These are phyloP conservation scores for Liopterus haemorrhoidalis DNA, from an alignment of 2,888 invertebrate genomes.

Conservation along the genomic window DNA sequence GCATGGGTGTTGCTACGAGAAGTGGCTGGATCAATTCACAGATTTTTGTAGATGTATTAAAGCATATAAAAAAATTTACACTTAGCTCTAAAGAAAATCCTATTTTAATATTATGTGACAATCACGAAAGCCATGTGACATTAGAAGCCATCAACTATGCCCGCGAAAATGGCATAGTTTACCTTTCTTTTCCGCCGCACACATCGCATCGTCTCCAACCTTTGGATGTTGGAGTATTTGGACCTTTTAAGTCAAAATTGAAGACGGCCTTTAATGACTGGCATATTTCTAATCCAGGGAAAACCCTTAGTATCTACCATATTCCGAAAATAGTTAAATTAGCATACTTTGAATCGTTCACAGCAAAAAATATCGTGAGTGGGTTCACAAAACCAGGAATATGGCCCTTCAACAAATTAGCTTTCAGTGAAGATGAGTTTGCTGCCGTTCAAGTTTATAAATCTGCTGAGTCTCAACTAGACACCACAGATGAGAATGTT, in stretches of 20 bases:
- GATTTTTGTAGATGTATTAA: constrained; percentile 33
- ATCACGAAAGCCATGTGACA: constrained; percentile 36
- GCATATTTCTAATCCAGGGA: constrained; percentile 36
- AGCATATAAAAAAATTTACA: constrained; percentile 31
- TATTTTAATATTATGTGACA: constrained; percentile 33
- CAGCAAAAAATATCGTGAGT: too few species aligned
- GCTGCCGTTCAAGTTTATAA: too few species aligned
- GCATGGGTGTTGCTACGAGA: constrained; percentile 34
- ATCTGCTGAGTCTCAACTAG: too few species aligned
- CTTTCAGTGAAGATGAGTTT: too few species aligned
- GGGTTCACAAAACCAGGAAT: too few species aligned
- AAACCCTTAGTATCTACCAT: constrained; percentile 38
- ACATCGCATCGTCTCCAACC: too few species aligned
- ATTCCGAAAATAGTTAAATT: constrained; percentile 34
- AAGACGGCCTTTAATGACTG: constrained; percentile 38
- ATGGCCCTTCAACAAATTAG: too few species aligned
- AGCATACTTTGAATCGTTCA: constrained; percentile 37
- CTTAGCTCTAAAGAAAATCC: constrained; percentile 26
- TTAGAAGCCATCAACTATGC: constrained; percentile 35
- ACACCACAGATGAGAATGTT: too few species aligned
- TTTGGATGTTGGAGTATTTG: constrained; percentile 37
- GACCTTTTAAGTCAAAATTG: constrained; percentile 36
- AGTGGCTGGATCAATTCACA: constrained; percentile 33
- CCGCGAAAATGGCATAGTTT: constrained; percentile 39
- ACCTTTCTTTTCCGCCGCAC: constrained; percentile 34